phyloP scores from a whole-genome alignment of 2,113 vertebrate species.

The Gymnarchus niloticus region DNA sequence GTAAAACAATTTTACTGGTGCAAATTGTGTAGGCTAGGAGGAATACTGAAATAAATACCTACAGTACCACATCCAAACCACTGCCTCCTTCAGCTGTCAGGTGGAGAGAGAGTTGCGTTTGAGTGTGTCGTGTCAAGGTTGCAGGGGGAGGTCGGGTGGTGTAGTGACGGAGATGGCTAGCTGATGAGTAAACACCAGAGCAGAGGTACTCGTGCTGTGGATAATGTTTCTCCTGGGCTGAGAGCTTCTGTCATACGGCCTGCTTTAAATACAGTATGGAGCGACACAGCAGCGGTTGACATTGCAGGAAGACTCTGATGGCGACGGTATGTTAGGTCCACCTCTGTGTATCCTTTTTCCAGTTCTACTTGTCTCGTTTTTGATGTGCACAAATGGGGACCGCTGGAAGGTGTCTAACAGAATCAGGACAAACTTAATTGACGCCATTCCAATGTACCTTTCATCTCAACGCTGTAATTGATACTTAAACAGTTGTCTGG shows the following conservation, averaged over 20 bases:
- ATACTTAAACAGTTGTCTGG: neutral
- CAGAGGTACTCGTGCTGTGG: neutral
- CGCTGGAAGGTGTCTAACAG: neutral
- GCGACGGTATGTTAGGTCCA: neutral
- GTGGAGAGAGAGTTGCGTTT: neutral
- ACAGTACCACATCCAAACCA: neutral
- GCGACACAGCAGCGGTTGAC: neutral
- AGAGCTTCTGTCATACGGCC: neutral
- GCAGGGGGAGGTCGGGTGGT: neutral
- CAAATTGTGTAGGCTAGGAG: neutral
- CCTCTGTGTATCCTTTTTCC: neutral
- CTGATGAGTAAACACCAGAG: conserved; percentile 1
- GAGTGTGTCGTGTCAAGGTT: neutral
- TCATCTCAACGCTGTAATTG: neutral
- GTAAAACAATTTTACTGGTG: neutral
- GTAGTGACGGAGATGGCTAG: neutral
- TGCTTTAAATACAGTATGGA: conserved; percentile 13
- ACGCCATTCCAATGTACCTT: neutral
- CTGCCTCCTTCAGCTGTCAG: conserved; percentile 6
- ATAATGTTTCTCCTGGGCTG: conserved; percentile 9
- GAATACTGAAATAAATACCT: conserved; percentile 4
- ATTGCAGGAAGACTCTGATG: neutral
- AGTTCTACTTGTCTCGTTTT: neutral
- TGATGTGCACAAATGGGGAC: neutral
- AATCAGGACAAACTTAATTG: neutral